These are phyloP conservation scores for Lamellibrachia satsuma DNA, from an alignment of 2,888 invertebrate species.

Conservation along the genomic window DNA sequence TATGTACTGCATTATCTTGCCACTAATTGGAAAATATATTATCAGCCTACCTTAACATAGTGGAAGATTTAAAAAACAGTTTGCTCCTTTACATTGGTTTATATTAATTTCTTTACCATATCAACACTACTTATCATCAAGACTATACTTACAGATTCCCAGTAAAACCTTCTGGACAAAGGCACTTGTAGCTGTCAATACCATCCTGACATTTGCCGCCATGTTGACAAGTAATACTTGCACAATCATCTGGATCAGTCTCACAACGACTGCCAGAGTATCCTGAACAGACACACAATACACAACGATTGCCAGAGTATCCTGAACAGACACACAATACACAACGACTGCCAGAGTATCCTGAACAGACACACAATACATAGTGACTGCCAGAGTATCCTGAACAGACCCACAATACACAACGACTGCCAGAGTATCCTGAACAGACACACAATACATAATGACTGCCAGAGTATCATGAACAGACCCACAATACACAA, in stretches of 20 bases:
- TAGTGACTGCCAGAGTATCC: background rate
- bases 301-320: background rate
- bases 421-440: background rate
- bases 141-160: background rate
- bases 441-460: background rate
- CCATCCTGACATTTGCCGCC: background rate
- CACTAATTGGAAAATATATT: no score
- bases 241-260: background rate
- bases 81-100: background rate
- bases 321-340: no score
- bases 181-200: background rate
- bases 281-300: background rate
- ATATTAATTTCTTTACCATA: background rate
- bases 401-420: background rate
- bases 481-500: background rate
- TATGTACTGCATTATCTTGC: background rate
- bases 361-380: background rate
- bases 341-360: no score
- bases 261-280: background rate
- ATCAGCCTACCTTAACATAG: no score
- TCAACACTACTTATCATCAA: background rate
- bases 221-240: background rate
- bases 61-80: no score
- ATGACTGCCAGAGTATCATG: no score
- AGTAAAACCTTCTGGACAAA: background rate